A percentile compares a stretch with the other conserved stretches of the same genome.
Conservation (phyloP, 2,797 vertebrate species). For the Myotis vivesi region DNA sequence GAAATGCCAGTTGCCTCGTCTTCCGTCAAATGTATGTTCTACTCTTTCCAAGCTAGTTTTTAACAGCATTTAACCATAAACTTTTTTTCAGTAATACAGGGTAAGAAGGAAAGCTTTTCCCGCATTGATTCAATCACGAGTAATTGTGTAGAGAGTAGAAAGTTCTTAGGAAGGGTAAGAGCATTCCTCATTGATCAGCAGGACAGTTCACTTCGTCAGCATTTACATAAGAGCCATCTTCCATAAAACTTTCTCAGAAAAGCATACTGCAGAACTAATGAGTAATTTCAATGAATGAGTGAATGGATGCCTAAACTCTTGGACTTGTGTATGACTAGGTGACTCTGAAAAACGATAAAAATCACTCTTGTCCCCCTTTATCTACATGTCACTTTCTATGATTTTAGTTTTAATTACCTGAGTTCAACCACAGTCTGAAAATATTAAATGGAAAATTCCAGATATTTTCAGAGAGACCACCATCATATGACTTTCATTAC, state of each 20-base stretch:
- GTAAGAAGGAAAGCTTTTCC: background rate
- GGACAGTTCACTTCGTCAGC: background rate
- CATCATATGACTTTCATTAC: background rate
- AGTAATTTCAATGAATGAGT: background rate
- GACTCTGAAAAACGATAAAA: background rate
- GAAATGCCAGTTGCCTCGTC: background rate
- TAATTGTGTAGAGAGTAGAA: constrained; percentile 30
- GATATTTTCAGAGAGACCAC: background rate
- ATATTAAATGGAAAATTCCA: background rate
- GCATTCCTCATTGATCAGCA: background rate
- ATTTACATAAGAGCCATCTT: background rate
- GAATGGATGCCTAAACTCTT: background rate
- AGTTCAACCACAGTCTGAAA: background rate
- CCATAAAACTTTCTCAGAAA: background rate
- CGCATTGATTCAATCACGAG: constrained; percentile 1
- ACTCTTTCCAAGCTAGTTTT: background rate
- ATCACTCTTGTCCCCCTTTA: background rate
- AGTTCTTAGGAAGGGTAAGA: background rate
- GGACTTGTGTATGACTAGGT: background rate
- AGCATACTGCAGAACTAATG: background rate
- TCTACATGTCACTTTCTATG: background rate
- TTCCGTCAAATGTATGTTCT: constrained; percentile 20
- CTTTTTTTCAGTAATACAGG: background rate
- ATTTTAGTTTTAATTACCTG: background rate
- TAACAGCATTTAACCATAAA: background rate